These are phyloP conservation scores for Scolopax mira DNA, from an alignment of 2,113 vertebrate species.

Conservation along the genomic window DNA sequence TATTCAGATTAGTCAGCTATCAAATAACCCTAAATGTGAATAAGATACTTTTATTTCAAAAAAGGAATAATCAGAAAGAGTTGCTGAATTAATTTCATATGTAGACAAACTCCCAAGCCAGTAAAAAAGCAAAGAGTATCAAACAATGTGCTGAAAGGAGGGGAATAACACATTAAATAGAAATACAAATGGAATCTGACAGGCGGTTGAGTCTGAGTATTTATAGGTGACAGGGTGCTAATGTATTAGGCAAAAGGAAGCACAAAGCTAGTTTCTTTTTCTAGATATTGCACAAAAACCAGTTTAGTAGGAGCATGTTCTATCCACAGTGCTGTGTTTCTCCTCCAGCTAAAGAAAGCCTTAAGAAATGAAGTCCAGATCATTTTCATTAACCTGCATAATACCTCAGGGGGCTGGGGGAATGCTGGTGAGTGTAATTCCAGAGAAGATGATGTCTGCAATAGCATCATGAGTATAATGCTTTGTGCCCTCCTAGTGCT, in stretches of 20 bases:
- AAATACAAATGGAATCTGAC: constrained; percentile 24
- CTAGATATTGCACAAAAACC: neutral
- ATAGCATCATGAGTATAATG: neutral
- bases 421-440: neutral
- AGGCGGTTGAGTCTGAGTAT: neutral
- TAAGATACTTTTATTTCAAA: neutral
- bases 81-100: neutral
- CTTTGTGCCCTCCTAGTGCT: neutral
- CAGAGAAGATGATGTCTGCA: neutral
- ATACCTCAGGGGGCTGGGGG: neutral
- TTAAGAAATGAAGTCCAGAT: neutral
- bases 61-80: neutral
- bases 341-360: neutral
- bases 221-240: constrained; percentile 15
- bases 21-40: neutral
- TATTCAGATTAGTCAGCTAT: neutral
- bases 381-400: neutral
- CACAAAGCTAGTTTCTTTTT: neutral
- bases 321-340: neutral
- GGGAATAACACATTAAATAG: neutral
- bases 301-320: neutral
- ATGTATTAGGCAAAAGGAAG: constrained; percentile 6
- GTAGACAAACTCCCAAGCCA: neutral
- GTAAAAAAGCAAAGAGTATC: neutral
- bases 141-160: neutral